Conservation (phyloP, 2,888 invertebrate species). For the Lycophotia porphyrea region DNA sequence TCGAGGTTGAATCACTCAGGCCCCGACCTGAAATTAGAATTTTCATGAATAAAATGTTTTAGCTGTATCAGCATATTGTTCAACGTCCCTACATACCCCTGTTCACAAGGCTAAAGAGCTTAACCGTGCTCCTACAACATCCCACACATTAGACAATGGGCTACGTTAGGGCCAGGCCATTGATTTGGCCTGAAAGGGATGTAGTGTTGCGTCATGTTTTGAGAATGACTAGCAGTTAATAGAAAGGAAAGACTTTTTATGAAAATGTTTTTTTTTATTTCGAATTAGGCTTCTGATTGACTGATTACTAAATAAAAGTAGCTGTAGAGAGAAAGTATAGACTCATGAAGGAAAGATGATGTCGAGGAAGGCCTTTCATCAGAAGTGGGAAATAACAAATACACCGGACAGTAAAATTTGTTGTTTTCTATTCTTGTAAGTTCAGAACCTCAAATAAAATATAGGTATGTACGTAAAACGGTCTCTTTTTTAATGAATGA, state of each 20-base stretch:
- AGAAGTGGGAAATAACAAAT: background rate
- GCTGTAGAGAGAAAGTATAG: background rate
- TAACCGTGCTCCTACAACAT: conserved; percentile 37
- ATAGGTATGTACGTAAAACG: too few species aligned
- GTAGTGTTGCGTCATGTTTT: conserved; percentile 38
- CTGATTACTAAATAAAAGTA: background rate
- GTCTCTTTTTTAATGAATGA: background rate
- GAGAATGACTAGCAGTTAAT: conserved; percentile 31
- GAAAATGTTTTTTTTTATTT: background rate
- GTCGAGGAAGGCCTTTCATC: rapidly evolving
- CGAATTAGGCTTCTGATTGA: background rate
- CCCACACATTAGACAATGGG: conserved; percentile 47
- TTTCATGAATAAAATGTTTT: conserved; percentile 10
- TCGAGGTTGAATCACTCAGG: background rate
- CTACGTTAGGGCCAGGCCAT: conserved; percentile 11
- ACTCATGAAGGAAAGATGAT: background rate
- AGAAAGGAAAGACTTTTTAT: background rate
- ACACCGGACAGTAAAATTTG: background rate
- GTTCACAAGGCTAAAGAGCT: conserved; percentile 42
- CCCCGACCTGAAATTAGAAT: background rate
- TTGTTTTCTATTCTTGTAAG: too few species aligned
- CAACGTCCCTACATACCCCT: conserved; percentile 2
- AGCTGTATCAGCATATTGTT: conserved; percentile 2
- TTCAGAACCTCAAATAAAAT: too few species aligned
- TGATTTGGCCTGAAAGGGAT: conserved; percentile 32